Evolutionary conservation across 2,113 vertebrate species (phyloP).

Genomic region (Pongo abelii): DNA sequence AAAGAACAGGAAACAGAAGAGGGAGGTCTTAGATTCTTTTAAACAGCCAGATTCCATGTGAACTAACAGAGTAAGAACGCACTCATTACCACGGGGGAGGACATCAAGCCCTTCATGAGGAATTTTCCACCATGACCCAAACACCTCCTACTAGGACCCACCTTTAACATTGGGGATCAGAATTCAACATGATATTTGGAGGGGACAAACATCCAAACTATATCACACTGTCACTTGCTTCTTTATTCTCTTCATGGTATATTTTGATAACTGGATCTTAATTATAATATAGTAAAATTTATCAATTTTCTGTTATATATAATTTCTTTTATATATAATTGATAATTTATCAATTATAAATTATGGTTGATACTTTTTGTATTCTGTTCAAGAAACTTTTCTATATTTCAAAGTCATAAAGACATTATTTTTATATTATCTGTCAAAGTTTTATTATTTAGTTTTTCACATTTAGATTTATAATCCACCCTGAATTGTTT

Average conservation of each 20-base stretch:
- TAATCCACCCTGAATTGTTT: background rate
- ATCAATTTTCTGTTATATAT: background rate
- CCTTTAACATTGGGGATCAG: too few species aligned
- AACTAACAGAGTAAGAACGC: too few species aligned
- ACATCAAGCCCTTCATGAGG: too few species aligned
- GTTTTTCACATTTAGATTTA: conserved; percentile 1
- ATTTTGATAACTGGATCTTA: background rate
- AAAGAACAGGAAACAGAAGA: too few species aligned
- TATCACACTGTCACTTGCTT: background rate
- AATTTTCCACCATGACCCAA: too few species aligned
- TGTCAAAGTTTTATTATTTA: conserved; percentile 16
- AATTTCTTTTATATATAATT: too few species aligned
- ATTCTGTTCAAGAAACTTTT: background rate
- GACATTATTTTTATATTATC: background rate
- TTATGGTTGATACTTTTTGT: background rate
- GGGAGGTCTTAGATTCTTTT: too few species aligned
- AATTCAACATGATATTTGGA: too few species aligned
- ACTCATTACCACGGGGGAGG: too few species aligned
- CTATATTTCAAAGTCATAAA: background rate
- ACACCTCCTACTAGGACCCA: too few species aligned
- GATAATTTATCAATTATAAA: background rate
- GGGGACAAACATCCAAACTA: too few species aligned
- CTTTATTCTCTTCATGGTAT: background rate
- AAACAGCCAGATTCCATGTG: too few species aligned
- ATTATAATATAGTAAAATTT: background rate